Evolutionary conservation across 2,888 invertebrate species (phyloP).

Genomic region (Microctonus brassicae): DNA sequence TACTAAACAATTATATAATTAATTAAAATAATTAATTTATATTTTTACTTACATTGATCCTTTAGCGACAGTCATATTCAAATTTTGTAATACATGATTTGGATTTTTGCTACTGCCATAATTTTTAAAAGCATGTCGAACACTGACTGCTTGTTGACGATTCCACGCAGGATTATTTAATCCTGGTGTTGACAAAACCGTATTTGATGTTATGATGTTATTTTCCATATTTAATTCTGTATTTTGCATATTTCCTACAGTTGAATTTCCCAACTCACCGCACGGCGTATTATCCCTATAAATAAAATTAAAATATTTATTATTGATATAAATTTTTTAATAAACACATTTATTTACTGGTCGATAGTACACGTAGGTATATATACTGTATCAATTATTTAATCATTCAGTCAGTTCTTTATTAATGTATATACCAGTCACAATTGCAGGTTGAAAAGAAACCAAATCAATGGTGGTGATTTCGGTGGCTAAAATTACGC

Average conservation of each 20-base stretch:
- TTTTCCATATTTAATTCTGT: conserved; percentile 54
- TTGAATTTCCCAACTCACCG: conserved; percentile 54
- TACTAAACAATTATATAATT: not conserved
- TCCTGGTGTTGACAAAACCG: conserved; percentile 63
- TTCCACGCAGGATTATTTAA: conserved; percentile 71
- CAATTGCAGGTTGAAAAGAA: conserved; percentile 51
- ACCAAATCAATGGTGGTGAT: conserved; percentile 43
- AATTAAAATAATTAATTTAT: not conserved
- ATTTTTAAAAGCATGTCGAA: conserved; percentile 89
- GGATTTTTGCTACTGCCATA: conserved; percentile 91
- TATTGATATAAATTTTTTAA: not conserved
- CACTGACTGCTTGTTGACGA: conserved; percentile 87
- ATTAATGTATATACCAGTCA: too few relatives aligned
- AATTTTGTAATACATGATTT: conserved; percentile 87
- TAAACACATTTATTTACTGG: not conserved
- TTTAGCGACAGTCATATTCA: conserved; percentile 94
- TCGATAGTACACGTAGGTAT: conserved; percentile 7
- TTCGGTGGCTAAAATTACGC: conserved; percentile 52
- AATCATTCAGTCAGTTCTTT: too few relatives aligned
- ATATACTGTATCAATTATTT: too few relatives aligned
- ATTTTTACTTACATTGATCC: conserved; percentile 89
- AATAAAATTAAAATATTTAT: conserved; percentile 39
- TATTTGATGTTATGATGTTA: conserved; percentile 53
- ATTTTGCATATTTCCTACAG: conserved; percentile 55
- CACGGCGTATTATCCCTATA: conserved; percentile 69